A percentile compares a stretch with the other conserved stretches of the same genome.
Evolutionary conservation across 2,888 invertebrate species (phyloP).

Genomic region (Catocala sponsa): DNA sequence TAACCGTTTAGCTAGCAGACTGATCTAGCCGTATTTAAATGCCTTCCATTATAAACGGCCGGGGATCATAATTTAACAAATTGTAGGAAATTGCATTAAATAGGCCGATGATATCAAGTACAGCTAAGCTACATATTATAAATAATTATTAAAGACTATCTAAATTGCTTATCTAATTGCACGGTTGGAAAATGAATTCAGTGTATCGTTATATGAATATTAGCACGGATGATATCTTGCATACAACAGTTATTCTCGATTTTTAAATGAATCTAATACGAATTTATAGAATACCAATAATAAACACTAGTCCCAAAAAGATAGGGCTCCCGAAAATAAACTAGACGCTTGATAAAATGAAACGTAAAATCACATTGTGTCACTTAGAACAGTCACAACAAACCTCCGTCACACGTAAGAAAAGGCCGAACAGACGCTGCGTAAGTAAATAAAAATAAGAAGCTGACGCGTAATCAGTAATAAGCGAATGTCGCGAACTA

Average conservation of each 20-base stretch:
- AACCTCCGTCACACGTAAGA: conserved; percentile 71
- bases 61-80: conserved; percentile 7
- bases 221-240: not conserved
- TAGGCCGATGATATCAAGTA: conserved; percentile 1
- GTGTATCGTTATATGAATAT: not conserved
- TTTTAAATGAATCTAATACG: no score
- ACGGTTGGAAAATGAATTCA: conserved; percentile 5
- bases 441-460: conserved; percentile 68
- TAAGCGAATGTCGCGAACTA: conserved; percentile 58
- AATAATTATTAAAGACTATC: conserved; percentile 1
- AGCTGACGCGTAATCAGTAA: conserved; percentile 67
- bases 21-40: conserved; percentile 41
- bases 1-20: conserved; percentile 26
- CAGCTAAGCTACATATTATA: not conserved
- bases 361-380: conserved; percentile 74
- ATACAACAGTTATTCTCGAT: no score
- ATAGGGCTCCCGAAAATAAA: conserved; percentile 16
- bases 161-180: conserved; percentile 13
- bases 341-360: conserved; percentile 50
- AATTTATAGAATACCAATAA: not conserved
- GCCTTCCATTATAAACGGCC: conserved; percentile 7
- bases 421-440: conserved; percentile 54
- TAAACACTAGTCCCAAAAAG: not conserved
- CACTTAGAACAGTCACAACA: conserved; percentile 79
- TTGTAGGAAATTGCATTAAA: conserved; percentile 18